A percentile compares a stretch with the other conserved stretches of the same genome.
Conservation (phyloP, 2,113 vertebrate genomes). For the Eulemur macaco region DNA sequence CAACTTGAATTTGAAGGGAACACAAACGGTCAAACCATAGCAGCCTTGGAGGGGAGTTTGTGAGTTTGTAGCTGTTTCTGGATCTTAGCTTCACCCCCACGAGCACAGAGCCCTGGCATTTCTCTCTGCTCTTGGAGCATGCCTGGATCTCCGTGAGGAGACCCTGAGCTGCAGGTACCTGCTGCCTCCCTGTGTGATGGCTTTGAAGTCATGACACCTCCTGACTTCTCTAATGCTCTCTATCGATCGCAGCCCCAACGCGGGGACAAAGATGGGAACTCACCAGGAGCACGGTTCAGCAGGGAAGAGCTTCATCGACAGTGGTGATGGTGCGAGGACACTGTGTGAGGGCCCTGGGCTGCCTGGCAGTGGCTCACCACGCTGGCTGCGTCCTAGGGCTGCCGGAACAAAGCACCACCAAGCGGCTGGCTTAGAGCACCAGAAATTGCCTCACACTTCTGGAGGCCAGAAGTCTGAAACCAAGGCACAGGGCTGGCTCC, state of each 20-base stretch:
- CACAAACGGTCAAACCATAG: accelerated
- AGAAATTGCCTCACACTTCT: neutral
- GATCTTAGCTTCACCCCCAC: no score
- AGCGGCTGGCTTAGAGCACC: neutral
- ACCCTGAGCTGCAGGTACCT: neutral
- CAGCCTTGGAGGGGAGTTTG: neutral
- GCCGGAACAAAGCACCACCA: neutral
- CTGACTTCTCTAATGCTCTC: neutral
- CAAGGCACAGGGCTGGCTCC: neutral
- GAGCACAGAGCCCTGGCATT: neutral
- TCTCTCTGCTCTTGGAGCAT: neutral
- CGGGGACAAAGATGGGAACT: neutral
- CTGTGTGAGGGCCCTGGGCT: no score
- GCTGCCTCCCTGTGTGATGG: no score
- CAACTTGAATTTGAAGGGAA: neutral
- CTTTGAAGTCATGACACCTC: accelerated
- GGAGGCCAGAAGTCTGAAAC: neutral
- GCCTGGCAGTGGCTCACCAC: no score
- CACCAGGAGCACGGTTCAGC: no score
- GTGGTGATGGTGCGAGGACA: neutral
- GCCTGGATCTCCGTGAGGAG: no score
- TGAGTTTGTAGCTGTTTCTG: neutral
- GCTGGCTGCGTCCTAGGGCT: neutral
- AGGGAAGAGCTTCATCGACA: neutral
- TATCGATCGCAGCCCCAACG: no score